A percentile compares a stretch with the other conserved stretches of the same genome.
phyloP scores from a whole-genome alignment of 2,113 vertebrate genomes.

The Gnathonemus echidnorhynchus region DNA sequence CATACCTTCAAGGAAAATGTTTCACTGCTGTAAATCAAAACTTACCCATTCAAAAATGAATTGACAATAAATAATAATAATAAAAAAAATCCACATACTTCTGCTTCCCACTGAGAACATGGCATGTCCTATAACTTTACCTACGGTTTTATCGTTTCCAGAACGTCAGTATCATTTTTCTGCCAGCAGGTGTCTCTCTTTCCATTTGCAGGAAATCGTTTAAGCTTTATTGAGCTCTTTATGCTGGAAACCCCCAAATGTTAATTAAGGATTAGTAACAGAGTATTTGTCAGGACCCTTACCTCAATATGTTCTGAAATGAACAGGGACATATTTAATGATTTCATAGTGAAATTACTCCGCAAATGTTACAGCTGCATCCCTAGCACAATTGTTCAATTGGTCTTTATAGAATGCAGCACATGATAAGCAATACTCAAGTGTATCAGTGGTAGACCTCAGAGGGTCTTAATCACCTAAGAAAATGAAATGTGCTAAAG shows the following conservation, averaged over 20 bases:
- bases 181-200: slow-evolving; percentile 3
- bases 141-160: neutral
- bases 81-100: neutral
- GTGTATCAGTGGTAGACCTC: neutral
- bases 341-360: neutral
- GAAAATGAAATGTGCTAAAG: neutral
- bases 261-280: neutral
- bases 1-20: neutral
- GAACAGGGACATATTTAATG: neutral
- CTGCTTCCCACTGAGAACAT: neutral
- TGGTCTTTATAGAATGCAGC: neutral
- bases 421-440: neutral
- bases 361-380: neutral
- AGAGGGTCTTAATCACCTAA: neutral
- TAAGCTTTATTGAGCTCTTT: neutral
- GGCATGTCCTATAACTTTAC: neutral
- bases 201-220: neutral
- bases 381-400: neutral
- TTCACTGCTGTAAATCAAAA: neutral
- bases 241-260: neutral
- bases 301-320: neutral
- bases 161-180: neutral
- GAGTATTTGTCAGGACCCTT: neutral
- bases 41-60: neutral
- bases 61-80: neutral